These are phyloP conservation scores for Oceanodroma leucorhoa DNA, from an alignment of 2,797 vertebrate species.

Conservation along the genomic window DNA sequence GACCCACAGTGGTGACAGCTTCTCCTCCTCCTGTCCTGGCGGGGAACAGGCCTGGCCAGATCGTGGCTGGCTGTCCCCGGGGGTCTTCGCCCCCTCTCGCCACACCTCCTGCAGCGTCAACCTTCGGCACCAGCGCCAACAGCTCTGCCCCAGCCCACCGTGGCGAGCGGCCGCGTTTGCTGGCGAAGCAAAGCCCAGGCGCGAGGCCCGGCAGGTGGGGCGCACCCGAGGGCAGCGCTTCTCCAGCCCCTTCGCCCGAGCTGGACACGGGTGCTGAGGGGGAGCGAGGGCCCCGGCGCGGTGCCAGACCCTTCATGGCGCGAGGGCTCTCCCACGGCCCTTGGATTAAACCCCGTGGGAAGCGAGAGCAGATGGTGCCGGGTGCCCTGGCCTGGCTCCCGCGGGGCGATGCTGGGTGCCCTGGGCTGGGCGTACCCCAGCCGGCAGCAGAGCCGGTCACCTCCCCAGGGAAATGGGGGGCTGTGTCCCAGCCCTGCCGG, in stretches of 20 bases:
- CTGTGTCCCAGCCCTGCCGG: background rate
- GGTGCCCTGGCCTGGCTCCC: background rate
- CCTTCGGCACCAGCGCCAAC: too few species aligned
- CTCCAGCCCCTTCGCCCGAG: fast-evolving
- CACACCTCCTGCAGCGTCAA: background rate
- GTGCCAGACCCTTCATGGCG: background rate
- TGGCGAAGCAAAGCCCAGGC: background rate
- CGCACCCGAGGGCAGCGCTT: background rate
- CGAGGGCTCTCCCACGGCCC: background rate
- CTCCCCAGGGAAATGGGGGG: fast-evolving
- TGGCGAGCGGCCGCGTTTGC: fast-evolving
- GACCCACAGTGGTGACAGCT: too few species aligned
- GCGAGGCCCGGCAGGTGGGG: background rate
- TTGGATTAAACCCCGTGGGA: fast-evolving
- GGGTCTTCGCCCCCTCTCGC: background rate
- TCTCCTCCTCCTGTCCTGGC: background rate
- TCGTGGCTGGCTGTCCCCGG: fast-evolving
- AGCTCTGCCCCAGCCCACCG: fast-evolving
- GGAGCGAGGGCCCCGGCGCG: fast-evolving
- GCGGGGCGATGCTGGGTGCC: fast-evolving
- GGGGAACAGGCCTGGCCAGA: background rate
- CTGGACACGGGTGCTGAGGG: fast-evolving
- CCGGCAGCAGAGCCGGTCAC: fast-evolving
- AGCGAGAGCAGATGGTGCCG: fast-evolving
- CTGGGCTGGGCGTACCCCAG: fast-evolving